Percentiles rank a stretch among this genome's conserved stretches.
Evolutionary conservation across 1,140 invertebrate species (phyloP).

Genomic region (Diorhabda sublineata): DNA sequence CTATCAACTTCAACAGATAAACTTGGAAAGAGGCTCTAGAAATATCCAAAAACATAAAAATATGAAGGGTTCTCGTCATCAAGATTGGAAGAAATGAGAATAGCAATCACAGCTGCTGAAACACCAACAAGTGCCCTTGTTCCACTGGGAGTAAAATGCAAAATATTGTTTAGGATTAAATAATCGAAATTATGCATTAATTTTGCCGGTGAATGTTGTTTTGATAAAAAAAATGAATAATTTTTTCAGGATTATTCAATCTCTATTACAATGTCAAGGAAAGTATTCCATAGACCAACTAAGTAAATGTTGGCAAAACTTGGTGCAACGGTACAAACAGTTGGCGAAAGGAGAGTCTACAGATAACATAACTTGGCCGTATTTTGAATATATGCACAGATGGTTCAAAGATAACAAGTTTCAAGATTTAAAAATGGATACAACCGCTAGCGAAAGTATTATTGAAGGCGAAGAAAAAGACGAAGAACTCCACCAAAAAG

Average conservation of each 20-base stretch:
- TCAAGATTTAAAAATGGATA: conserved; percentile 11
- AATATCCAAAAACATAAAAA: no score
- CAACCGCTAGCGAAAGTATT: neutral
- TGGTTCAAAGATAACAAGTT: conserved; percentile 15
- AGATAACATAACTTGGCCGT: conserved; percentile 29
- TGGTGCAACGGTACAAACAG: conserved; percentile 24
- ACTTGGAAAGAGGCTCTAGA: no score
- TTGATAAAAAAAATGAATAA: no score
- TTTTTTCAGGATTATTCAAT: conserved; percentile 25
- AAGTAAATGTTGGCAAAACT: conserved; percentile 32
- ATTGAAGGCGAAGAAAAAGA: conserved; percentile 13
- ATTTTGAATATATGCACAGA: conserved; percentile 26
- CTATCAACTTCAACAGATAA: no score
- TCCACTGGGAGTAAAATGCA: no score
- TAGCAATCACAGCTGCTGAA: no score
- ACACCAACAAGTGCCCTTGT: no score
- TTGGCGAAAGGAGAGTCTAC: conserved; percentile 20
- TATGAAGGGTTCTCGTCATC: no score
- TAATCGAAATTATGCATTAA: no score
- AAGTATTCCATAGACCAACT: conserved; percentile 27
- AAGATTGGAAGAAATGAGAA: no score
- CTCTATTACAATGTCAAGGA: conserved; percentile 23
- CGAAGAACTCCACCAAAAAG: neutral
- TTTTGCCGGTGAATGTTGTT: no score
- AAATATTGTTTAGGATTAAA: no score